Evolutionary conservation across 2,888 invertebrate genomes (phyloP).

Genomic region (Beris chalybata): DNA sequence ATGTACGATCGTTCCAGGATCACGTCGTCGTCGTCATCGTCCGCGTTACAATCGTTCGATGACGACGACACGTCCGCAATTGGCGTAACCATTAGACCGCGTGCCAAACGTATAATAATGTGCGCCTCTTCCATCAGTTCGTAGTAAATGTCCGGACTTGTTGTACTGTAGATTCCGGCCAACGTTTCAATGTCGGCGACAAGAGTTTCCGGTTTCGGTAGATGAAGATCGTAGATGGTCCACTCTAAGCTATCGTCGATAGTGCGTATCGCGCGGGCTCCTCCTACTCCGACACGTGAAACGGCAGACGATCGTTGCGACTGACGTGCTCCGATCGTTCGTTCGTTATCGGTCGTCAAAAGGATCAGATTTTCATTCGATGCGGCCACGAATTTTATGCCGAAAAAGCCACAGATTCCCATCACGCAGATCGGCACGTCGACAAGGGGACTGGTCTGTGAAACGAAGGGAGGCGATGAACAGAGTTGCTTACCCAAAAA

Average conservation of each 20-base stretch:
- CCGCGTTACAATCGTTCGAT: neutral
- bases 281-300: too few relatives aligned
- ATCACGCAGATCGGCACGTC: conserved; percentile 68
- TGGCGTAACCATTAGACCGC: conserved; percentile 16
- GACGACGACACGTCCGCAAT: neutral
- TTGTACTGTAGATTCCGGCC: conserved; percentile 65
- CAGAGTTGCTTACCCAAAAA: too few relatives aligned
- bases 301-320: too few relatives aligned
- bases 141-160: conserved; percentile 68
- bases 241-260: conserved; percentile 54
- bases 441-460: conserved; percentile 61
- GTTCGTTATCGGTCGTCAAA: conserved; percentile 43
- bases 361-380: conserved; percentile 59
- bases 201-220: conserved; percentile 66
- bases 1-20: conserved; percentile 27
- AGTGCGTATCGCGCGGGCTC: too few relatives aligned
- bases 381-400: conserved; percentile 56
- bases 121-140: conserved; percentile 75
- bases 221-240: conserved; percentile 73
- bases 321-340: too few relatives aligned
- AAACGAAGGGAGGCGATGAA: too few relatives aligned
- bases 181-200: conserved; percentile 72
- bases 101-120: conserved; percentile 61
- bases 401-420: conserved; percentile 68
- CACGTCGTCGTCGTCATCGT: neutral